Percentiles rank a stretch among this genome's conserved stretches.
Evolutionary conservation across 2,797 vertebrate species (phyloP).

Genomic region (Thripadectes ignobilis): DNA sequence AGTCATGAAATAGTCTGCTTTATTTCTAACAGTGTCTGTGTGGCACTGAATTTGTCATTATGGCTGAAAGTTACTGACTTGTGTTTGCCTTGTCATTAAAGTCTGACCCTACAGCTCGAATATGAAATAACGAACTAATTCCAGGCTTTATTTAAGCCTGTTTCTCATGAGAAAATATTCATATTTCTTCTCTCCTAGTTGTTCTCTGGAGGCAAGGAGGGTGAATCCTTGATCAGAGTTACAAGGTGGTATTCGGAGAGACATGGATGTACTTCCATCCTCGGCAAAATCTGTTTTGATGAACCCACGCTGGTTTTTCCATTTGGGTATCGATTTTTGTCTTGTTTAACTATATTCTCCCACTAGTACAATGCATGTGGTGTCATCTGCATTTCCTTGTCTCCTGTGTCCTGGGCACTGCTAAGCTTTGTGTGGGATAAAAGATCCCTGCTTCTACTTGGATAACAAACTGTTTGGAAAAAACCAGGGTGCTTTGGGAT

Average conservation of each 20-base stretch:
- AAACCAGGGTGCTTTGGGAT: not conserved
- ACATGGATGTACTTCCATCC: not conserved
- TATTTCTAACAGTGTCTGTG: not conserved
- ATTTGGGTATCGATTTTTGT: not conserved
- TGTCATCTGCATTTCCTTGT: not conserved
- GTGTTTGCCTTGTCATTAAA: constrained; percentile 36
- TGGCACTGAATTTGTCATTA: constrained; percentile 10
- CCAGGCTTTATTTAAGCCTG: constrained; percentile 21
- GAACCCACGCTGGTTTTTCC: not conserved
- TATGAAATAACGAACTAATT: constrained; percentile 31
- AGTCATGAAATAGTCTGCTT: not conserved
- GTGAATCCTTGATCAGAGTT: not conserved
- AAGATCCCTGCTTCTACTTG: not conserved
- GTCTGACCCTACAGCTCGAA: not conserved
- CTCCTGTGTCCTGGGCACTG: not conserved
- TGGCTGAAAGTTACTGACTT: constrained; percentile 39
- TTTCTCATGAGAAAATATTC: not conserved
- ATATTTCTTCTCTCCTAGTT: not conserved
- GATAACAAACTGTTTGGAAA: not conserved
- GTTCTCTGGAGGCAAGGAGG: not conserved
- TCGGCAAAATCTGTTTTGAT: not conserved
- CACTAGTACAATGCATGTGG: not conserved
- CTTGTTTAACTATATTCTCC: not conserved
- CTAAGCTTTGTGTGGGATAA: not conserved
- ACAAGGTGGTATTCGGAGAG: not conserved